phyloP scores from a whole-genome alignment of 2,888 invertebrate genomes.

The Exocentrus adspersus region DNA sequence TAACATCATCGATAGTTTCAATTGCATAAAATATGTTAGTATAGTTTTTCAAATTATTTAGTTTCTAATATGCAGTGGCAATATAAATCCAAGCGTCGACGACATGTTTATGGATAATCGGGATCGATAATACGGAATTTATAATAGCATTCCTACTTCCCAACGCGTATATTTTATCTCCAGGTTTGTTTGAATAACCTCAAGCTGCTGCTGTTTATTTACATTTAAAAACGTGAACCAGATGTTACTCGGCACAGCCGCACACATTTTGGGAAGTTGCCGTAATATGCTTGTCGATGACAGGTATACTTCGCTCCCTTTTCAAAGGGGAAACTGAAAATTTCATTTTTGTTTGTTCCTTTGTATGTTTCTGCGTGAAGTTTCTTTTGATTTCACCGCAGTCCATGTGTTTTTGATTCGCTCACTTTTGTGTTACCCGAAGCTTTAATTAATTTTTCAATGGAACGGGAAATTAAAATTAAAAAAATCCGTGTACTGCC shows the following conservation, averaged over 20 bases:
- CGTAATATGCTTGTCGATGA: conserved; percentile 40
- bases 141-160: conserved; percentile 9
- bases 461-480: conserved; percentile 16
- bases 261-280: conserved; percentile 28
- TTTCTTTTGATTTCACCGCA: conserved; percentile 27
- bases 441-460: conserved; percentile 26
- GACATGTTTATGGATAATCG: not conserved
- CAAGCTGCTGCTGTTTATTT: conserved; percentile 30
- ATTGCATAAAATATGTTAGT: too few relatives aligned
- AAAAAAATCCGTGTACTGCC: not conserved
- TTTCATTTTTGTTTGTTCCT: conserved; percentile 34
- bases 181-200: conserved; percentile 26
- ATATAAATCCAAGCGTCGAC: too few relatives aligned
- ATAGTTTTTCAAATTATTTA: too few relatives aligned
- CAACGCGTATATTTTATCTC: conserved; percentile 21
- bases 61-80: too few relatives aligned
- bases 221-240: conserved; percentile 31
- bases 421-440: conserved; percentile 19
- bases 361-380: conserved; percentile 26
- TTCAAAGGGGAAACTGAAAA: conserved; percentile 33
- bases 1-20: too few relatives aligned
- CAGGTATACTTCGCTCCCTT: conserved; percentile 42
- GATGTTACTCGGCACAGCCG: conserved; percentile 26
- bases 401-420: conserved; percentile 28
- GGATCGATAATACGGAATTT: conserved; percentile 6